Evolutionary conservation across 2,797 vertebrate genomes (phyloP).

Genomic region (Falco columbarius): DNA sequence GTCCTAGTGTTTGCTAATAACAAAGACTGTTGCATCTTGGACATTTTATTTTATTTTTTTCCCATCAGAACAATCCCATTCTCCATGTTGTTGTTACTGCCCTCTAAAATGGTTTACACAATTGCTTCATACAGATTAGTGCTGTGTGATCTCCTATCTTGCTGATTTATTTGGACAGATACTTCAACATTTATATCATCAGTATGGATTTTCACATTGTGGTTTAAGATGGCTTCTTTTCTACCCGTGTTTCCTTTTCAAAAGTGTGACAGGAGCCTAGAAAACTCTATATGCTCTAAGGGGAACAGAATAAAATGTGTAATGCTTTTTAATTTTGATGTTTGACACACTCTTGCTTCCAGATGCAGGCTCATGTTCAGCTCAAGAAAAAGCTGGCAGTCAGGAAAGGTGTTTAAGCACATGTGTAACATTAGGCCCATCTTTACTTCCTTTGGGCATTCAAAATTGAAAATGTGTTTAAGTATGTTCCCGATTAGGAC

Average conservation of each 20-base stretch:
- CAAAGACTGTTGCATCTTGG: background rate
- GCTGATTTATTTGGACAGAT: constrained; percentile 23
- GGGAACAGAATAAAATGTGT: background rate
- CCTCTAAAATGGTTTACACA: background rate
- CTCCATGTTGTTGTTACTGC: background rate
- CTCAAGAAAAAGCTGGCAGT: background rate
- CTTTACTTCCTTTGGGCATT: background rate
- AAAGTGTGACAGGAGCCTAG: background rate
- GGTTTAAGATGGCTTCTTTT: background rate
- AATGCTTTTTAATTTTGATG: background rate
- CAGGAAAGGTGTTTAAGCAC: background rate
- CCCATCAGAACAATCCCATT: background rate
- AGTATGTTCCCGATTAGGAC: background rate
- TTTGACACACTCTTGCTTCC: background rate
- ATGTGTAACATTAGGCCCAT: background rate
- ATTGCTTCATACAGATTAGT: background rate
- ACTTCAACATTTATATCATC: constrained; percentile 4
- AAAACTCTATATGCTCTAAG: background rate
- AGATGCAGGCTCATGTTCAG: background rate
- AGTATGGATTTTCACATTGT: background rate
- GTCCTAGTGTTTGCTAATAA: background rate
- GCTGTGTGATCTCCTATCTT: background rate
- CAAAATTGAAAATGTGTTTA: background rate
- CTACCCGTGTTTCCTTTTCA: background rate
- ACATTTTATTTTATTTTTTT: background rate